Conservation (phyloP, 2,888 invertebrate genomes). For the Thysanoteuthis rhombus region DNA sequence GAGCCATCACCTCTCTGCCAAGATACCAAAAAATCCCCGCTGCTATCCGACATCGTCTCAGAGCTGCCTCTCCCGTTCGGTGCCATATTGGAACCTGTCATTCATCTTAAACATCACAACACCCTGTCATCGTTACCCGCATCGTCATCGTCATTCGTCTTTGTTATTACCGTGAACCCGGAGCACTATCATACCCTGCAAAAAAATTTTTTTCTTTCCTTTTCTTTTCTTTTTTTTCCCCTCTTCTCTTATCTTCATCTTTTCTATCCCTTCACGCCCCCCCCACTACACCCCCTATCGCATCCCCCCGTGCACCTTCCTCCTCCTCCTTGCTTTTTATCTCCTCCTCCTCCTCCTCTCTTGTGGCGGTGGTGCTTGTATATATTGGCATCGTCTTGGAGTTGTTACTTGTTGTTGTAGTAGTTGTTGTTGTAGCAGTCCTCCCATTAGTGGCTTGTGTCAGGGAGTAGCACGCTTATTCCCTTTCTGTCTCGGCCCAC, state of each 20-base stretch:
- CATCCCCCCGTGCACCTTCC: neutral
- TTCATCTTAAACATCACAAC: neutral
- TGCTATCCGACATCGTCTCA: slow-evolving; percentile 1
- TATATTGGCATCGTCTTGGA: neutral
- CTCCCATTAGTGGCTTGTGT: neutral
- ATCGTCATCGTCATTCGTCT: neutral
- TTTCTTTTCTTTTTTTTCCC: neutral
- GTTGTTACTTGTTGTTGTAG: neutral
- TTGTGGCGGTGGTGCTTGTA: neutral
- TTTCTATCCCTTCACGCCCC: neutral
- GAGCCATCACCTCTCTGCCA: neutral
- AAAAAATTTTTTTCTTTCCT: neutral
- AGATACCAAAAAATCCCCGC: neutral
- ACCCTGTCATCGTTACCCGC: neutral
- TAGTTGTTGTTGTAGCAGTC: neutral
- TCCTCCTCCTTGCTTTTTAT: neutral
- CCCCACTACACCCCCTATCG: neutral
- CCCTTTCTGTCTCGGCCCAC: slow-evolving; percentile 29
- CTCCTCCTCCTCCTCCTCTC: too few relatives aligned
- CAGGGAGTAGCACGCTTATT: neutral
- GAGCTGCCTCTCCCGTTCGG: neutral
- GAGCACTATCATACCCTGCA: too few relatives aligned
- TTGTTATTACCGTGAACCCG: too few relatives aligned
- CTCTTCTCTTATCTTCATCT: neutral
- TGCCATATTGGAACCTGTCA: neutral